Evolutionary conservation across 2,113 vertebrate genomes (phyloP), one percentile per base, ranked within the genome.

Genomic region (Lepus timidus): DNA sequence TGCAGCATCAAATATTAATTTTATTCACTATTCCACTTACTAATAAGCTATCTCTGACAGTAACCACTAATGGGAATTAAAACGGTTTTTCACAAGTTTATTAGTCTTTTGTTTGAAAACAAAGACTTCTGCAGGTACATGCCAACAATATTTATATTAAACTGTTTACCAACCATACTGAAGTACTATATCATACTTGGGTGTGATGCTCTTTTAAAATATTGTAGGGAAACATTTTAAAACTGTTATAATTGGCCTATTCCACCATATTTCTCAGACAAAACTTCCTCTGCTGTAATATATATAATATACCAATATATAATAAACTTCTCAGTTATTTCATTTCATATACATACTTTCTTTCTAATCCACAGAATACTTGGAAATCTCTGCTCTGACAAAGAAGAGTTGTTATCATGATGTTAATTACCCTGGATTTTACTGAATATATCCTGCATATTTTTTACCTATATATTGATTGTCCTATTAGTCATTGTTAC

Each of bases 131-230:
- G 3, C 74, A n/a, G 58, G 9, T 74, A 67, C 12, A 62, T 12
- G 1, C 68, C 44, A 49, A 12, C 8, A 64, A 67, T 65, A 33
- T 75, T 89, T 73, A 71, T 13, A 67, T 67, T 55, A 4, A 52
- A 83, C 65, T 79, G 6, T 19, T 52, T 92, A 92, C 49, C 19
- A 44, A 29, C 44, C 78, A 83, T 87, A 71, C 1, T 67, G 61
- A 87, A 78, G 36, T 92, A 90, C 31, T 80, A 79, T 81, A 85
- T 82, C 39, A 81, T 73, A n/a, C 8, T 70, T 80, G 93, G 31
- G 62, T 84, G 22, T 36, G 12, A 58, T 71, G 90, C 14, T 75
- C 16, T 93, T 88, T 73, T 9, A 81, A 62, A 93, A 71, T 4
- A 76, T 27, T 52, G 52, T 76, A n/a, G 29, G 3, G 29, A 44